Evolutionary conservation across 2,888 invertebrate genomes (phyloP), one percentile per base, ranked within the genome.

Genomic region (Limenitis camilla): DNA sequence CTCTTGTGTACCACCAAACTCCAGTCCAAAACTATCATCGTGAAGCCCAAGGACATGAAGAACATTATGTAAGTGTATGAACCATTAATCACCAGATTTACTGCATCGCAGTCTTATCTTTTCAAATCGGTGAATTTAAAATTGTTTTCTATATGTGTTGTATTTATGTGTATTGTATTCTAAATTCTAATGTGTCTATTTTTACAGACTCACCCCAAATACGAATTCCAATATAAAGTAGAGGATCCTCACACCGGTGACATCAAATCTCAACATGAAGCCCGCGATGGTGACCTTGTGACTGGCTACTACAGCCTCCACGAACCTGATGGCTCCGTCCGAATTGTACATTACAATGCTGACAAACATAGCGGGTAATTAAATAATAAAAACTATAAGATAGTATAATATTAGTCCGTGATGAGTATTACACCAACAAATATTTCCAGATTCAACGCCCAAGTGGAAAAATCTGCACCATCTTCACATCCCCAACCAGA

Each of bases 321-420:
- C 60, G 89, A 90, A 62, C 81, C 89, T 38, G 89, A 88, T 50
- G 90, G 90, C 47, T 87, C 89, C 61, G 71, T 88, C 60, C 81
- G 89, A 61, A 89, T 86, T 42, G 89, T 90, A 31, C 79, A 90
- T 76, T 90, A 91, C 72, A 86, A 87, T 56, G 90, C 90, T 60
- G 90, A 90, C 61, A 88, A 89, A 62, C 88, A 89, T 63, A 88
- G 82, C 67, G 90, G 90, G 82, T 90, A 79, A 65, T 74, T 66
- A 41, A 3, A 31, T 44, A 33, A 27, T 29, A 32, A 33, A 33
- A 8, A 10, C 3, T 19, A 19, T 19, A 19, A 1, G 1, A 19
- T 19, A 19, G 19, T 3, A 19, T 36, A 9, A 1, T 9, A 6
- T 36, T 10, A 10, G 10, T 10, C 4, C 35, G 1, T 6, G 35